phyloP scores from a whole-genome alignment of 1,140 invertebrate species.

The Stegodyphus mimosarum region DNA sequence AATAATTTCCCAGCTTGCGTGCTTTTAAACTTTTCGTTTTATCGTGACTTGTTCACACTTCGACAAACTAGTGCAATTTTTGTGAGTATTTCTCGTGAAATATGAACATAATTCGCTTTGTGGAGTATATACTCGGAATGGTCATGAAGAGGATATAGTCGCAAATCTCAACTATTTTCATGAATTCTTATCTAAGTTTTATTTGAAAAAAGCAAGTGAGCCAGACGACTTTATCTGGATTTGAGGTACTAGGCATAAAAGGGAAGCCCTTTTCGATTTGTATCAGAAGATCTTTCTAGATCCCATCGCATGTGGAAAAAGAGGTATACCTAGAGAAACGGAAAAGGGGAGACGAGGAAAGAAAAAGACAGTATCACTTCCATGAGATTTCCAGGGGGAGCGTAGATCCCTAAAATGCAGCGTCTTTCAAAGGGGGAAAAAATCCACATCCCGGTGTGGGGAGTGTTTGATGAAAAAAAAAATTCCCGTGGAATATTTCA shows the following conservation, averaged over 20 bases:
- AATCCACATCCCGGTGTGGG: not conserved
- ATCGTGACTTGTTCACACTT: too few relatives aligned
- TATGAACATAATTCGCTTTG: not conserved
- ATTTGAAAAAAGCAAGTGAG: constrained; percentile 20
- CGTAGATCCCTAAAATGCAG: not conserved
- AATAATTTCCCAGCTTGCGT: too few relatives aligned
- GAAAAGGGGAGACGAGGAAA: not conserved
- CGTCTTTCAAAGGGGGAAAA: not conserved
- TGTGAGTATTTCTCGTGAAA: not conserved
- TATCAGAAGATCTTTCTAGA: constrained; percentile 26
- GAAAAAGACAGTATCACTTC: constrained; percentile 28
- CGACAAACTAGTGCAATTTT: not conserved
- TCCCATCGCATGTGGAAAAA: constrained; percentile 3
- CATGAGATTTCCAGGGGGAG: constrained; percentile 22
- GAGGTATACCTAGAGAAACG: constrained; percentile 12
- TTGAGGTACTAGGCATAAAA: constrained; percentile 17
- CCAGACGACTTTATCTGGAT: constrained; percentile 31
- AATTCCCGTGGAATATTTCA: constrained; percentile 22
- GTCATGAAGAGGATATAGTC: not conserved
- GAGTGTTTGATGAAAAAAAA: constrained; percentile 11
- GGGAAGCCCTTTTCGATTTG: constrained; percentile 23
- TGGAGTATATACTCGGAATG: not conserved
- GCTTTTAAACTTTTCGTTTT: too few relatives aligned
- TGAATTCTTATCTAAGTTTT: constrained; percentile 1
- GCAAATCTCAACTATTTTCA: not conserved